Evolutionary conservation across 2,888 invertebrate genomes (phyloP).

Genomic region (Imbricaverruca yamaguchii): DNA sequence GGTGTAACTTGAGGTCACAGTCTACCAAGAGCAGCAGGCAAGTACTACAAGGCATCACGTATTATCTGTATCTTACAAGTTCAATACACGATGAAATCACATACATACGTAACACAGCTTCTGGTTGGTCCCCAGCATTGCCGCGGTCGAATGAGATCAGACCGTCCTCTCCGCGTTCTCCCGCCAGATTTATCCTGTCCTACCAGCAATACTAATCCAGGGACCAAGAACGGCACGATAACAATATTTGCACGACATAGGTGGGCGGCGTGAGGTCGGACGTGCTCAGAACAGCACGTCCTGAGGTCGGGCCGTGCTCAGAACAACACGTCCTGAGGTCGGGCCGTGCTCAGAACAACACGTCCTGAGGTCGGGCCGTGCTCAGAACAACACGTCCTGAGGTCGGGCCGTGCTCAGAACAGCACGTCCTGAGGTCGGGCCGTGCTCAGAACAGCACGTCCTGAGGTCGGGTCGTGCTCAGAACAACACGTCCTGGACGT

Average conservation of each 20-base stretch:
- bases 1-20: not conserved
- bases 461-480: not conserved
- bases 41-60: not conserved
- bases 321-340: conserved; percentile 14
- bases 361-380: not conserved
- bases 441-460: too few species aligned
- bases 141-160: not conserved
- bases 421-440: too few species aligned
- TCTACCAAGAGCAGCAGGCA: not conserved
- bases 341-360: too few species aligned
- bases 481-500: conserved; percentile 12
- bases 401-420: too few species aligned
- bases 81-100: not conserved
- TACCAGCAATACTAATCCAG: too few species aligned
- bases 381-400: too few species aligned
- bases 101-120: not conserved
- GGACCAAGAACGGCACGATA: not conserved
- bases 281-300: too few species aligned
- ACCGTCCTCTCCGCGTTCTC: too few species aligned
- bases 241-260: not conserved
- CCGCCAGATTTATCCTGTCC: too few species aligned
- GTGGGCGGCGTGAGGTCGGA: not conserved
- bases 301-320: too few species aligned
- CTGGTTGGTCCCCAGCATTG: not conserved
- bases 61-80: not conserved